Evolutionary conservation across 2,113 vertebrate species (phyloP), one percentile per base, ranked within the genome.

Genomic region (Beaufortia kweichowensis): DNA sequence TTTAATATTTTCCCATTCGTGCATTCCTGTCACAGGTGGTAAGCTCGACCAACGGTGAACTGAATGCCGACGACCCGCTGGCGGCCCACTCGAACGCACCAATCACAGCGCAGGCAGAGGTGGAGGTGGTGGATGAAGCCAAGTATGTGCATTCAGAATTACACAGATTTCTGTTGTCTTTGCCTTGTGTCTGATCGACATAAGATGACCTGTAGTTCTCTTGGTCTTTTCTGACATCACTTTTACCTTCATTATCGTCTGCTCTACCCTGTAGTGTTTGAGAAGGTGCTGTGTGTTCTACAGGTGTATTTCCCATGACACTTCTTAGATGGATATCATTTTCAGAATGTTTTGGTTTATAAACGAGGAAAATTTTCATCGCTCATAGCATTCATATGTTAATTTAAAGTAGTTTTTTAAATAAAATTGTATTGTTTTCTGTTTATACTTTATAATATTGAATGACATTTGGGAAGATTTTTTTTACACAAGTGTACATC

Each of bases 91-190:
- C 97, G 86, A 98, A 92, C 2, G 94, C 94, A 56, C 97, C 96
- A 0, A 97, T 98, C 83, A 94, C 96, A 46, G 94, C 95, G 6
- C 96, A 96, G 82, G 89, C 97, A 0, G 96, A 99, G 88, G 95
- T 97, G 94, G 97, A 99, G 86, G 95, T 97, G 89, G 94, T 96
- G 85, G 97, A 98, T 57, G 97, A 99, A 91, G 95, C 97, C 86
- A 98, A 98, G 97, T 99, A 98, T 77, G 97, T 97, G 76, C 81
- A 48, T 23, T 9, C 12, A 11, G 19, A 2, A 66, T 68, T 31
- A 21, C 24, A 11, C n/a, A 39, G 14, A 6, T 72, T 72, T 65
- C 35, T 28, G 28, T 65, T 41, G 67, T 28, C 62, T 59, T 17
- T 48, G 21, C 12, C 21, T 61, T 50, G n/a, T 53, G 62, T 35